Percentiles rank a stretch among this genome's conserved stretches.
phyloP scores from a whole-genome alignment of 2,113 vertebrate genomes.

The Martes martes region DNA sequence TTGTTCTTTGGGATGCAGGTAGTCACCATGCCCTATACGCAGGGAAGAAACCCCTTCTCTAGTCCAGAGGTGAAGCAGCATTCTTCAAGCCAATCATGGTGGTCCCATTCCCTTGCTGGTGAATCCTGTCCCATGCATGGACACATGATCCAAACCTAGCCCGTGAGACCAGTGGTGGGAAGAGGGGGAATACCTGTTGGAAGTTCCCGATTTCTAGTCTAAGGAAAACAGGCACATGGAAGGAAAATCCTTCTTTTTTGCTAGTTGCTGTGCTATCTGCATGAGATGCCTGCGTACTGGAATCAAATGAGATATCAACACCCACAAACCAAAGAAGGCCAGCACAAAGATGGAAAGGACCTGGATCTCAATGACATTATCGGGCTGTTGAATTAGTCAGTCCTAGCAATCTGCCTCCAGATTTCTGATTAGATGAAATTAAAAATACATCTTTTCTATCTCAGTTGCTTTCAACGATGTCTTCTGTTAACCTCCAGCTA shows the following conservation, averaged over 20 bases:
- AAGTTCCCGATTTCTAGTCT: neutral
- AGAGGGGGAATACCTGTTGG: neutral
- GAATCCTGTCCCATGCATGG: neutral
- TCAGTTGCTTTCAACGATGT: neutral
- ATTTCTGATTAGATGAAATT: neutral
- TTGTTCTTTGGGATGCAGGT: neutral
- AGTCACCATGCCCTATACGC: neutral
- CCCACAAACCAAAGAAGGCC: neutral
- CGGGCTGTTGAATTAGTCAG: neutral
- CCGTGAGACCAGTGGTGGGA: neutral
- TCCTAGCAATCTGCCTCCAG: neutral
- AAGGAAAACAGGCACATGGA: neutral
- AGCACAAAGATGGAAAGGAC: neutral
- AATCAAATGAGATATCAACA: neutral
- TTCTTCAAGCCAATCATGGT: neutral
- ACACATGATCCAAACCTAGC: neutral
- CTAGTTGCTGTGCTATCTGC: neutral
- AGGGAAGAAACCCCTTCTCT: neutral
- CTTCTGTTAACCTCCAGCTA: neutral
- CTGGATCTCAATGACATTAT: neutral
- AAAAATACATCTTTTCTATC: neutral
- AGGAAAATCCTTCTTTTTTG: neutral
- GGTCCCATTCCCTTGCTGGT: neutral
- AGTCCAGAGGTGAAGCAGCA: neutral
- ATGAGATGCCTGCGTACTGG: neutral